These are phyloP conservation scores for Eulemur coronatus DNA, from an alignment of 2,797 vertebrate species.

Conservation along the genomic window DNA sequence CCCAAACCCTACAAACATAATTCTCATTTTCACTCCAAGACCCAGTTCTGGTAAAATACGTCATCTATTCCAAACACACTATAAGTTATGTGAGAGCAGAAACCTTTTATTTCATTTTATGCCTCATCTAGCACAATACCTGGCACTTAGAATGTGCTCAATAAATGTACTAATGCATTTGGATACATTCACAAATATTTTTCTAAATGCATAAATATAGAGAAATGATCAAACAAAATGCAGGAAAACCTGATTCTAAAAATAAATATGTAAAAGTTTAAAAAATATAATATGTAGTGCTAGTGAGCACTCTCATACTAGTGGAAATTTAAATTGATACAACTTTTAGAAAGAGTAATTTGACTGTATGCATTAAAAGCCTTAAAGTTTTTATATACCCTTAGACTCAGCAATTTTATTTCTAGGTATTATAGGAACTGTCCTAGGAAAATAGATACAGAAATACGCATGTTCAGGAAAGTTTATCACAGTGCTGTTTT, in stretches of 20 bases:
- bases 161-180: constrained; percentile 3
- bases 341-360: constrained; percentile 53
- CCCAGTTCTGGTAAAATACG: constrained; percentile 21
- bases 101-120: constrained; percentile 26
- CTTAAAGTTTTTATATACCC: not conserved
- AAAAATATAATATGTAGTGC: not conserved
- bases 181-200: not conserved
- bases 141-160: constrained; percentile 13
- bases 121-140: not conserved
- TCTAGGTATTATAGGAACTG: constrained; percentile 48
- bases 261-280: constrained; percentile 7
- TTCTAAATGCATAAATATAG: not conserved
- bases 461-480: constrained; percentile 36
- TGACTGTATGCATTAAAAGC: constrained; percentile 21
- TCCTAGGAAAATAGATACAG: constrained; percentile 20
- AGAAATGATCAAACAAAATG: constrained; percentile 23
- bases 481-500: constrained; percentile 39
- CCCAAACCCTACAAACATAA: not conserved
- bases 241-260: constrained; percentile 10
- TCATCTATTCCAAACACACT: not conserved
- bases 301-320: not conserved
- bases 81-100: constrained; percentile 4
- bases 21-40: constrained; percentile 29
- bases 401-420: constrained; percentile 56
- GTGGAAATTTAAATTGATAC: constrained; percentile 26